A percentile compares a stretch with the other conserved stretches of the same genome.
Evolutionary conservation across 2,888 invertebrate species (phyloP).

Genomic region (Harpagoxenus sublaevis): DNA sequence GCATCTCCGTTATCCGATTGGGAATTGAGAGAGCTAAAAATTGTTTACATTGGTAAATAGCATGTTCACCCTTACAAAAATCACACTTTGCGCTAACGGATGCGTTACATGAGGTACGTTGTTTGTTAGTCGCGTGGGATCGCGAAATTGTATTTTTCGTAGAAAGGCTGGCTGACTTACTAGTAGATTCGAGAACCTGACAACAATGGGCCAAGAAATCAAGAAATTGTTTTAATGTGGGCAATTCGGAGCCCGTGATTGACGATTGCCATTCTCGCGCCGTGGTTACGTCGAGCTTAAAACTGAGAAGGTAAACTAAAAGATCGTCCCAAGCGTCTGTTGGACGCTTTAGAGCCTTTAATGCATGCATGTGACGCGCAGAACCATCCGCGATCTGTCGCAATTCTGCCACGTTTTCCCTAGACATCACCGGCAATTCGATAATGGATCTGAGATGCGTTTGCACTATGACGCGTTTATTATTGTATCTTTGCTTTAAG

Average conservation of each 20-base stretch:
- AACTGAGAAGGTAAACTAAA: slow-evolving; percentile 66
- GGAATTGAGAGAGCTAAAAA: neutral
- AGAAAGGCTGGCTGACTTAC: neutral
- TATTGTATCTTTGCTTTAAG: slow-evolving; percentile 67
- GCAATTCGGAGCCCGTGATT: neutral
- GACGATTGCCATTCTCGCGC: slow-evolving; percentile 66
- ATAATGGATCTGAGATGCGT: slow-evolving; percentile 68
- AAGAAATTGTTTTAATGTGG: slow-evolving; percentile 32
- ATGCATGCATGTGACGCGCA: slow-evolving; percentile 68
- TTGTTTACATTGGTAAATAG: neutral
- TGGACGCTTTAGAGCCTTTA: slow-evolving; percentile 66
- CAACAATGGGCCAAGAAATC: slow-evolving; percentile 66
- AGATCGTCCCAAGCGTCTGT: slow-evolving; percentile 74
- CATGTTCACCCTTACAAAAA: neutral
- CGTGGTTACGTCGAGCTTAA: slow-evolving; percentile 22
- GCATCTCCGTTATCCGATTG: neutral
- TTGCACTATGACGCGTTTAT: slow-evolving; percentile 68
- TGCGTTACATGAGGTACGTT: neutral
- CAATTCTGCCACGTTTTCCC: slow-evolving; percentile 59
- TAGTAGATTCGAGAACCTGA: slow-evolving; percentile 34
- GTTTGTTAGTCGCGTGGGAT: neutral
- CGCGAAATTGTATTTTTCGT: no score
- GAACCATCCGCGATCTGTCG: slow-evolving; percentile 67
- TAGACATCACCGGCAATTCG: slow-evolving; percentile 53
- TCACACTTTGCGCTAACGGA: neutral